These are phyloP conservation scores for Batillaria attramentaria DNA, from an alignment of 1,140 invertebrate genomes.

Conservation along the genomic window DNA sequence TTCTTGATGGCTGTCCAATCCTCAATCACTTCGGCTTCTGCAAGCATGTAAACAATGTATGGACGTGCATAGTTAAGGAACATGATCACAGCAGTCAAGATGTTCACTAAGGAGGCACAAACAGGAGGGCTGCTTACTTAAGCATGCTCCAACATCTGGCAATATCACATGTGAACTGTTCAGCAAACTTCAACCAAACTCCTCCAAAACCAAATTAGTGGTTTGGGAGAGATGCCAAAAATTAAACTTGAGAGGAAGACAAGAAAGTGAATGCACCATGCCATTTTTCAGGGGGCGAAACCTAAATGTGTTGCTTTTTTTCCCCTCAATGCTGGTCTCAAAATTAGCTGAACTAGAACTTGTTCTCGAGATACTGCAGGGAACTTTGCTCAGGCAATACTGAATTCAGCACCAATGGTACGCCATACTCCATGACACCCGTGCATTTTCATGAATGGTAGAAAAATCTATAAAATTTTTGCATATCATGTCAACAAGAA, in stretches of 20 bases:
- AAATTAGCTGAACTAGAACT: too few relatives aligned
- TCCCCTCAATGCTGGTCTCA: too few relatives aligned
- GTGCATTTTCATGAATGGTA: background rate
- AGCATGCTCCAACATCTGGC: background rate
- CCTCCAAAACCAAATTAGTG: background rate
- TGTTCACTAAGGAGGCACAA: background rate
- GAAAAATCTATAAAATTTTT: background rate
- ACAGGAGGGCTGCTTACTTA: too few relatives aligned
- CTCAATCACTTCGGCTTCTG: constrained; percentile 93
- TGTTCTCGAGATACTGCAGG: too few relatives aligned
- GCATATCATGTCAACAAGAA: background rate
- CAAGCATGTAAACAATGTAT: constrained; percentile 97
- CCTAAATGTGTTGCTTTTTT: too few relatives aligned
- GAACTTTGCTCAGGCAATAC: background rate
- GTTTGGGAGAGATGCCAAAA: background rate
- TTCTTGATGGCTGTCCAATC: constrained; percentile 96
- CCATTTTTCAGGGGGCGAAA: too few relatives aligned
- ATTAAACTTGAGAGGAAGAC: background rate
- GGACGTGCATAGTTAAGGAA: constrained; percentile 76
- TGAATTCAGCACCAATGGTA: background rate
- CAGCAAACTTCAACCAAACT: background rate
- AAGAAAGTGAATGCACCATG: too few relatives aligned
- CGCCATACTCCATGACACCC: background rate
- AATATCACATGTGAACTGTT: background rate
- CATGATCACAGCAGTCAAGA: background rate